Conservation (phyloP, 2,113 vertebrate genomes). For the Poeciliopsis occidentalis region DNA sequence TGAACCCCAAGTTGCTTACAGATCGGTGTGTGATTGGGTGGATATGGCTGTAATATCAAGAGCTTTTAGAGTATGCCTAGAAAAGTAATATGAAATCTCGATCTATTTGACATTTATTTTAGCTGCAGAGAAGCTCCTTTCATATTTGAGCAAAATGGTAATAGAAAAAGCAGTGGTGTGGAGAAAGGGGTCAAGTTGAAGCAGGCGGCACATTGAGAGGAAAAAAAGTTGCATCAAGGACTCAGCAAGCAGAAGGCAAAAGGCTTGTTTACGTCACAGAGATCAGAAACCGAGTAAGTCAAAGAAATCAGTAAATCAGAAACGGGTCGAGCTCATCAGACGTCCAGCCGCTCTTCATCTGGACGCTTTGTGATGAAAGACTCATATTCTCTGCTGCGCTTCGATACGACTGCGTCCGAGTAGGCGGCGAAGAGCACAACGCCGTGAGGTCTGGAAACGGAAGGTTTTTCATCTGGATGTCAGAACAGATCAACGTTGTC, state of each 20-base stretch:
- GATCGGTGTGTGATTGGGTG: too few species aligned
- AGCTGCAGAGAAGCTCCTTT: neutral
- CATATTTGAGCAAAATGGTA: neutral
- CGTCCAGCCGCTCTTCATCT: neutral
- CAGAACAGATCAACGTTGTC: neutral
- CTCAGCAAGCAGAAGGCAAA: neutral
- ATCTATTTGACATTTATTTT: too few species aligned
- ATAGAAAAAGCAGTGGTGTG: neutral
- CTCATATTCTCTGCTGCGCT: neutral
- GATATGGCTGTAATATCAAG: too few species aligned
- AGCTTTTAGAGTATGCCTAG: too few species aligned
- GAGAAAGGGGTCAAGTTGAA: neutral
- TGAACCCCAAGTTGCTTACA: too few species aligned
- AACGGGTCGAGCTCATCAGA: slow-evolving; percentile 3
- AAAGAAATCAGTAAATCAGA: slow-evolving; percentile 8
- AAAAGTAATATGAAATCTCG: too few species aligned
- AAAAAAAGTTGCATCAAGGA: neutral
- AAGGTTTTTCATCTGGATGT: neutral
- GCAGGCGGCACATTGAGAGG: slow-evolving; percentile 4
- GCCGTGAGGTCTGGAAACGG: neutral
- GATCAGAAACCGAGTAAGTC: neutral
- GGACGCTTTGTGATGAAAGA: slow-evolving; percentile 1
- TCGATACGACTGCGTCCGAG: neutral
- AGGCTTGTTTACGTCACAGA: slow-evolving; percentile 2
- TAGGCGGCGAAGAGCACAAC: neutral